Evolutionary conservation across 2,113 vertebrate genomes (phyloP), one percentile per base, ranked within the genome.

Genomic region (Phodopus roborovskii): DNA sequence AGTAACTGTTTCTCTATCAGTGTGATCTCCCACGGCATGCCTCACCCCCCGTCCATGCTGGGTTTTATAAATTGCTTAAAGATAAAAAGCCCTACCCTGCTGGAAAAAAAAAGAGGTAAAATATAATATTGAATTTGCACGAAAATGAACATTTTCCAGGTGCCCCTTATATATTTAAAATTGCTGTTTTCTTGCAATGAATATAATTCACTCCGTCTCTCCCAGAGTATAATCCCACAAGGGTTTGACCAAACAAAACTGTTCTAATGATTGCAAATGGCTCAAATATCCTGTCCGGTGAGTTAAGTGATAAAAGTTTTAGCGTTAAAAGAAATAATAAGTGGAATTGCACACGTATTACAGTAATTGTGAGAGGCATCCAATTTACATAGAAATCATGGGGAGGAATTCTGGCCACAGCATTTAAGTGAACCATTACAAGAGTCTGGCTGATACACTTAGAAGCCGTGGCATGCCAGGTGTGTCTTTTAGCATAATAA

Each of bases 371-470:
- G 98, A 98, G 98, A 98, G 98, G 98, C 99, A 98, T 98, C 98
- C 98, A 99, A 99, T 99, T 99, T 99, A 99, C 98, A 99, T 99
- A 99, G 99, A 99, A 99, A 99, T 99, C 98, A 98, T 95, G 98
- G 98, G 98, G 98, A 98, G 98, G 98, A 98, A 98, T 98, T 98
- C 98, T 98, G 99, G 99, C 99, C 98, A 96, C 96, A 98, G 98
- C 97, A 98, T 98, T 99, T 99, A 99, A 99, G 98, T 98, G 98
- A 99, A 98, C 99, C 99, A 99, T 99, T 99, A 99, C 97, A n/a
- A 98, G 39, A 98, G 98, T 98, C 98, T 98, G 96, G 98, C 98
- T 98, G 97, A 98, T 99, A 98, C 98, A 98, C 98, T 98, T 99
- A 99, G 99, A 98, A 98, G 98, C 98, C 98, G 96, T 94, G 97